A percentile compares a stretch with the other conserved stretches of the same genome.
phyloP scores from a whole-genome alignment of 1,140 invertebrate species.

The Campoletis sonorensis region DNA sequence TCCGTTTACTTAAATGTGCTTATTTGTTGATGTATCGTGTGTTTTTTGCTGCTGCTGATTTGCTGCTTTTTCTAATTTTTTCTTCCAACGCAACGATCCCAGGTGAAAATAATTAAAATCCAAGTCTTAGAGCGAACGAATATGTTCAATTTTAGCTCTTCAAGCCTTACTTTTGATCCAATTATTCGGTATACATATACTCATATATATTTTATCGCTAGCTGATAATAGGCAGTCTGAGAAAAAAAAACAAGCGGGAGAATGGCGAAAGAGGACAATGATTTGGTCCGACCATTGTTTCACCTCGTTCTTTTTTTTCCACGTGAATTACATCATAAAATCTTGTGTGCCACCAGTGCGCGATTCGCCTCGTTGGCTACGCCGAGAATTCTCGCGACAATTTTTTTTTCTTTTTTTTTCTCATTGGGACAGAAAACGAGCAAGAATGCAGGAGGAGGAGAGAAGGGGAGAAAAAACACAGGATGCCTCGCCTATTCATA shows the following conservation, averaged over 20 bases:
- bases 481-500: conserved; percentile 42
- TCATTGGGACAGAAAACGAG: conserved; percentile 4
- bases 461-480: background rate
- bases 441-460: background rate
- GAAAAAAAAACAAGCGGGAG: background rate
- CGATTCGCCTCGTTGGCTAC: conserved; percentile 42
- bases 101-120: too few relatives aligned
- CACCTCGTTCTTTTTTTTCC: conserved; percentile 27
- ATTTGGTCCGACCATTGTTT: conserved; percentile 35
- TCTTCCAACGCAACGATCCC: too few relatives aligned
- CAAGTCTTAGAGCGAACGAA: too few relatives aligned
- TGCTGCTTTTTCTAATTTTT: too few relatives aligned
- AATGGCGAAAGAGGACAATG: conserved; percentile 24
- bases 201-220: background rate
- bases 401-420: conserved; percentile 13
- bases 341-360: conserved; percentile 5
- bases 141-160: background rate
- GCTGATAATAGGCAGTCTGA: background rate
- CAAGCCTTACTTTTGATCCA: background rate
- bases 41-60: too few relatives aligned
- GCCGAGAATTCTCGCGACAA: conserved; percentile 35
- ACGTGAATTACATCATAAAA: conserved; percentile 35
- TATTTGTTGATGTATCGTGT: too few relatives aligned
- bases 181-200: background rate
- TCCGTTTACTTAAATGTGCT: too few relatives aligned